Percentiles rank a stretch among this genome's conserved stretches.
These are phyloP conservation scores for Manduca sexta DNA, from an alignment of 1,140 invertebrate genomes.

Conservation along the genomic window DNA sequence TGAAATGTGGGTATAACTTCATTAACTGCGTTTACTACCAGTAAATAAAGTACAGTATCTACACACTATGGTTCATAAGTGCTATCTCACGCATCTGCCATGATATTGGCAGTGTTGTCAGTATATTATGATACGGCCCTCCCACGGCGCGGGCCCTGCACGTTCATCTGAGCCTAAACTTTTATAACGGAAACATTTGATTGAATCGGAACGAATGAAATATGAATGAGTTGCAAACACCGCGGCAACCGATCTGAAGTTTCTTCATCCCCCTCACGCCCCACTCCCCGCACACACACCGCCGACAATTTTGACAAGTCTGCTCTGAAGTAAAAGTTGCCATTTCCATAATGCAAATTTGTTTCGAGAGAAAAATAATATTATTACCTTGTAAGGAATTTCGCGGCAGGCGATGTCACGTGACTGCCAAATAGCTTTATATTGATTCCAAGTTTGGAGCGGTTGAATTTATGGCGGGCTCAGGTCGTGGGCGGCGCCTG, in stretches of 20 bases:
- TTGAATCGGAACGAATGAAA: too few species aligned
- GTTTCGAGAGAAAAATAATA: conserved; percentile 3
- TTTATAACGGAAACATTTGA: too few species aligned
- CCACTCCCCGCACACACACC: not conserved
- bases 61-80: too few species aligned
- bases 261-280: not conserved
- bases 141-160: too few species aligned
- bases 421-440: not conserved
- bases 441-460: not conserved
- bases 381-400: not conserved
- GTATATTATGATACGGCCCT: too few species aligned
- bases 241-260: not conserved
- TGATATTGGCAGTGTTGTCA: too few species aligned
- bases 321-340: not conserved
- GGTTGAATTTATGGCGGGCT: not conserved
- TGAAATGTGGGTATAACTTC: too few species aligned
- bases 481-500: not conserved
- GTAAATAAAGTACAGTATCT: too few species aligned
- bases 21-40: too few species aligned
- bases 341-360: conserved; percentile 7
- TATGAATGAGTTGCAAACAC: not conserved
- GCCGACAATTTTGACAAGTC: not conserved
- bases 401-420: not conserved
- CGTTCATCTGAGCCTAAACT: too few species aligned
- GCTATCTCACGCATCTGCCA: too few species aligned